Evolutionary conservation across 2,888 invertebrate species (phyloP).

Genomic region (Ischnus inquisitorius): DNA sequence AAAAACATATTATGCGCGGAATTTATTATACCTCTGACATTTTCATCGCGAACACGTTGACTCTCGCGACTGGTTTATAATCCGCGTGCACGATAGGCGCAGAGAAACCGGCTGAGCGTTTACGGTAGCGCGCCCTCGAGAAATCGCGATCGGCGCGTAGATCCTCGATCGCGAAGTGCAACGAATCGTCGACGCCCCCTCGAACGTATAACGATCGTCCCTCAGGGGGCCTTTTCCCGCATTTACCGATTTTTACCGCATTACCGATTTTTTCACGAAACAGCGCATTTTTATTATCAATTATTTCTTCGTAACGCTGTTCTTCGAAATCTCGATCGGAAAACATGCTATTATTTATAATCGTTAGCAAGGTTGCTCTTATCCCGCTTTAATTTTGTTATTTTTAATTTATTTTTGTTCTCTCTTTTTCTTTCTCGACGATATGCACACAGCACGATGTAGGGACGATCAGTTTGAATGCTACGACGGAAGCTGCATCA

Average conservation of each 20-base stretch:
- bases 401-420: conserved; percentile 55
- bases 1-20: conserved; percentile 36
- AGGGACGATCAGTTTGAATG: conserved; percentile 87
- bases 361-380: conserved; percentile 37
- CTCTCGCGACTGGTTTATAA: conserved; percentile 56
- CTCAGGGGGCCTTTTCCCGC: neutral
- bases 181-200: conserved; percentile 20
- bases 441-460: conserved; percentile 82
- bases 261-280: conserved; percentile 15
- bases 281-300: neutral
- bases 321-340: conserved; percentile 25
- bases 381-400: conserved; percentile 37
- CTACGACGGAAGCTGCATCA: conserved; percentile 86
- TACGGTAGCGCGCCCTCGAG: conserved; percentile 50
- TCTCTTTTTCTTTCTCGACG: conserved; percentile 64
- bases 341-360: conserved; percentile 27
- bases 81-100: conserved; percentile 20
- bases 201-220: conserved; percentile 20
- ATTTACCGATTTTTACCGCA: too few species aligned
- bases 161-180: conserved; percentile 37
- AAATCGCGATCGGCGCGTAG: conserved; percentile 41
- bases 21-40: conserved; percentile 56
- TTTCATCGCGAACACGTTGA: conserved; percentile 45
- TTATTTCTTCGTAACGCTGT: neutral
- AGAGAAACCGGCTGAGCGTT: conserved; percentile 48